Base-by-base conservation (phyloP, 2,888 invertebrate genomes). In the Malachius bipustulatus region DNA sequence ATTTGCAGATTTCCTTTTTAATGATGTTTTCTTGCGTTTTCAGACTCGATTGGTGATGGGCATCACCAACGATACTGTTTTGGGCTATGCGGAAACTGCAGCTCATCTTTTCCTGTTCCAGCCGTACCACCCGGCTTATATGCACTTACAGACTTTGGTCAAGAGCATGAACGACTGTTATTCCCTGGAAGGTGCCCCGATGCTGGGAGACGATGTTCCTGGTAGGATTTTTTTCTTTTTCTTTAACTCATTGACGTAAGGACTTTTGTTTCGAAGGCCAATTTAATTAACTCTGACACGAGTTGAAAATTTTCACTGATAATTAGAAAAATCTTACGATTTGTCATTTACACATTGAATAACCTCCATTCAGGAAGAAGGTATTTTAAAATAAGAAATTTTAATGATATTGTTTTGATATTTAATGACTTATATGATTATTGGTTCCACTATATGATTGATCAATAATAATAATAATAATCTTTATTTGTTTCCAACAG, bases 41-140 rank as follows among this genome's bases (percentile, higher is more conserved):
- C 65, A 88, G 77, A 70, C 94, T 52, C 79, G 80, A 61, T 69
- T 97, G 45, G 80, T 94, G 52, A 89, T 89, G 62, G 87, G 85
- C 32, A 83, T 94, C 35, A 85, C 87, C 59, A 89, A 91, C 56
- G 96, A 97, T 65, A 87, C 93, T 14, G 77, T 82, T 42, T 74
- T 97, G 51, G 88, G 87, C 56, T 81, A 84, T 50, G 74, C 93
- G 55, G 77, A 89, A 44, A 76, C 79, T 44, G 84, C 90, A 34
- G 82, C 82, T 28, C 90, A 91, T 60, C 71, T 97, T 57, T 97
- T 96, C 67, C 72, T 98, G 39, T 96, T 96, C 62, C 85, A 93
- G 62, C 93, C 91, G 2, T 79, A 89, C 39, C 96, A 97, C 67
- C 94, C 96, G 4, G 81, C 91, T 29, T 91, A 82, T 68, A 83